A percentile compares a stretch with the other conserved stretches of the same genome.
Evolutionary conservation across 2,797 vertebrate species (phyloP).

Genomic region (Enteromius argenteus): DNA sequence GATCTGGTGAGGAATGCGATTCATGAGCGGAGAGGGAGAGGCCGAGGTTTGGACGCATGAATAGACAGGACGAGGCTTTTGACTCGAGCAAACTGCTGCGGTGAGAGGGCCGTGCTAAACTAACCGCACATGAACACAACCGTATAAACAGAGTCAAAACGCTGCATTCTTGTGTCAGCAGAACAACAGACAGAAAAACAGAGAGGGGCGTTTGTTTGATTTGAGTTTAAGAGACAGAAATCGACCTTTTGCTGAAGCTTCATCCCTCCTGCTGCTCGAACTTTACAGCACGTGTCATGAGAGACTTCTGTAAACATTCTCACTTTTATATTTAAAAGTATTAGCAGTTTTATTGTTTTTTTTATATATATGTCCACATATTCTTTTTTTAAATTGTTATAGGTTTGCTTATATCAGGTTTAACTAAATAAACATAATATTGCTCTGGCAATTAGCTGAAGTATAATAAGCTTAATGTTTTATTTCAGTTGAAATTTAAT

Average conservation of each 20-base stretch:
- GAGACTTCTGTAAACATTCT: background rate
- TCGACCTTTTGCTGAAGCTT: background rate
- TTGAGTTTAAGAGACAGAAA: background rate
- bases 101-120: constrained; percentile 62
- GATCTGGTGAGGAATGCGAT: constrained; percentile 2
- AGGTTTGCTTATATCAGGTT: background rate
- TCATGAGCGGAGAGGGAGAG: constrained; percentile 61
- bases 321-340: background rate
- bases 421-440: background rate
- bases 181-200: constrained; percentile 45
- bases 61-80: constrained; percentile 65
- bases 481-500: background rate
- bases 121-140: constrained; percentile 63
- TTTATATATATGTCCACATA: too few species aligned
- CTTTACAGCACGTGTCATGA: background rate
- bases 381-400: too few species aligned
- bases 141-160: constrained; percentile 70
- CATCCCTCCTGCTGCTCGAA: background rate
- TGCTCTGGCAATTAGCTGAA: background rate
- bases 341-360: too few species aligned
- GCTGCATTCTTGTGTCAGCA: constrained; percentile 57
- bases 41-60: constrained; percentile 65
- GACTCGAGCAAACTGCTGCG: constrained; percentile 61
- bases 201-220: constrained; percentile 11
- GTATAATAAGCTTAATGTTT: background rate